Evolutionary conservation across 2,888 invertebrate genomes (phyloP), one percentile per base, ranked within the genome.

Genomic region (Micoletzkya japonica): DNA sequence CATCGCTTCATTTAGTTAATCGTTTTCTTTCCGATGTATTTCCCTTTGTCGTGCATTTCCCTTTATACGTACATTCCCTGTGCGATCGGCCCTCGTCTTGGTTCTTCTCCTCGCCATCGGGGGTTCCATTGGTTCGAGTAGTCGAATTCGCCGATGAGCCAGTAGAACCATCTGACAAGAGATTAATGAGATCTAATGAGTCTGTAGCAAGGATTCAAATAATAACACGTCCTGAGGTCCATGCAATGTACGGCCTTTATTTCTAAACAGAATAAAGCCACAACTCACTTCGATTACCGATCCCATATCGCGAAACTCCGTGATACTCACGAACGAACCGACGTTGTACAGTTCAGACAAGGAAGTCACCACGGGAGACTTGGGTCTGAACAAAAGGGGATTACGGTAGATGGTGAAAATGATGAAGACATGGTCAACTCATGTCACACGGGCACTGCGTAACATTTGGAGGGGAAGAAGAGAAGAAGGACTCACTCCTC

Each of bases 271-370:
- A n/a, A n/a, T n/a, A n/a, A n/a, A n/a, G n/a, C n/a, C n/a, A n/a
- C n/a, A 63, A 17, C 63, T 28, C 32, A 68, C 68, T 57, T 68
- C 68, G 49, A 68, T 68, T 10, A 68, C 68, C 4, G 68, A 58
- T 57, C 68, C 68, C 26, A 68, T 28, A 30, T 68, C 68, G n/a
- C 68, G 20, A 26, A 58, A 68, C 49, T 68, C 68, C 4, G 68
- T 49, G 68, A 68, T 68, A 32, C 57, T 58, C 4, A 75, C 97
- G 87, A 98, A 99, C 2, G 95, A 93, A 10, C 98, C 98, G 34
- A 95, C 90, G 66, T 90, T 88, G 86, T 95, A 92, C 50, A 99
- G 89, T 76, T 98, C 96, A 73, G 92, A 90, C 34, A 96, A 84
- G 68, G 89, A 91, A 17, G 91, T 89, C 0, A 97, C 92, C 26